A percentile compares a stretch with the other conserved stretches of the same genome.
Evolutionary conservation across 2,113 vertebrate genomes (phyloP).

Genomic region (Odobenus rosmarus): DNA sequence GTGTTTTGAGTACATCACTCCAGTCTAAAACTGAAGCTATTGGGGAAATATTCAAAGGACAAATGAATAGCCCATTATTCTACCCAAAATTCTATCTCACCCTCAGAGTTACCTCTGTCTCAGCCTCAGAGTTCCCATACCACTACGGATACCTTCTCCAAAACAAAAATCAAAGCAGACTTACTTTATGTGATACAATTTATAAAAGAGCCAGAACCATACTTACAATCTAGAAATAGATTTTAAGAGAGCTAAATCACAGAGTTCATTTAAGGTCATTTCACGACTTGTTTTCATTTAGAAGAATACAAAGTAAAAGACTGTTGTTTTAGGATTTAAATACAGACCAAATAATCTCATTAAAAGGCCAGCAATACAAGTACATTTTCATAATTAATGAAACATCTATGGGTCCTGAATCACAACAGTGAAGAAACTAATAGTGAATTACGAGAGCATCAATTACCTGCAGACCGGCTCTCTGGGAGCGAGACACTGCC

Average conservation of each 20-base stretch:
- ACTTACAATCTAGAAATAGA: conserved; percentile 7
- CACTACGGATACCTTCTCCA: neutral
- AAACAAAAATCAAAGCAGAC: neutral
- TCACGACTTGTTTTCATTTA: neutral
- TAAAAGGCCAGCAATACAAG: neutral
- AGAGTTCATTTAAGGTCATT: neutral
- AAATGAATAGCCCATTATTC: neutral
- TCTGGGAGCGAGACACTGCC: conserved; percentile 97
- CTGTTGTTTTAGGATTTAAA: neutral
- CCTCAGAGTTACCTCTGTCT: neutral
- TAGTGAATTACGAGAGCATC: rapidly evolving
- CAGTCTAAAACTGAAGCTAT: neutral
- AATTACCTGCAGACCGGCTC: conserved; percentile 96
- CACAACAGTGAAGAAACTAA: neutral
- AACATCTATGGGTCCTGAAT: neutral
- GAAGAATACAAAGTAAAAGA: neutral
- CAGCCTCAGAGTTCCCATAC: neutral
- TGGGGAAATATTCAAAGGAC: neutral
- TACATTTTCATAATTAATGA: neutral
- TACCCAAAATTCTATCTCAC: neutral
- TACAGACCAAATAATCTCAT: neutral
- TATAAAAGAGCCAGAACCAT: neutral
- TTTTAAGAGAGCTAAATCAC: conserved; percentile 9
- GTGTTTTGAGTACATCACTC: neutral
- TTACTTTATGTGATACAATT: neutral